Percentiles rank a stretch among this genome's conserved stretches.
Conservation (phyloP, 1,140 invertebrate species). For the Drosophila kepulauana region DNA sequence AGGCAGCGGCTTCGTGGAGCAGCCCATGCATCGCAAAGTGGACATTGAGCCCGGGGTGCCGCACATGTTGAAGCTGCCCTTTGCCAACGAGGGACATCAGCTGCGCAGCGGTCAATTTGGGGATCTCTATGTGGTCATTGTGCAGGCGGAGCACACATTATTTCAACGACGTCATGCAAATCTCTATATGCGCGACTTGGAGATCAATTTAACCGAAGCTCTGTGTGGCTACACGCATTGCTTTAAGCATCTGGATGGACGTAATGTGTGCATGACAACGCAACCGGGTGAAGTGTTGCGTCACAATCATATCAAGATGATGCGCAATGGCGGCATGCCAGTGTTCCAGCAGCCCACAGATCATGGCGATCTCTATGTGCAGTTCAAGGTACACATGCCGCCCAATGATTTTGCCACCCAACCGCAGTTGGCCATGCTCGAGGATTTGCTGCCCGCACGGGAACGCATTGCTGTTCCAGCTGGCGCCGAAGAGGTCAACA, state of each 20-base stretch:
- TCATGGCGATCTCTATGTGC: constrained; percentile 94
- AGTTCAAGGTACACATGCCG: constrained; percentile 94
- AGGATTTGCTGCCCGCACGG: constrained; percentile 89
- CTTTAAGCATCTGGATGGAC: constrained; percentile 93
- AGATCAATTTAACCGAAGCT: constrained; percentile 93
- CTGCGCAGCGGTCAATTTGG: constrained; percentile 93
- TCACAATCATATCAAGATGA: constrained; percentile 92
- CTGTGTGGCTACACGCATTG: constrained; percentile 95
- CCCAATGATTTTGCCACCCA: constrained; percentile 91
- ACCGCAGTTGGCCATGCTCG: constrained; percentile 89
- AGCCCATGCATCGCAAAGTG: constrained; percentile 94
- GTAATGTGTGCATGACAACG: constrained; percentile 90
- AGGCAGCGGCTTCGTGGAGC: constrained; percentile 92
- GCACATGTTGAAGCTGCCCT: constrained; percentile 94
- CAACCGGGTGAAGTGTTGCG: constrained; percentile 91
- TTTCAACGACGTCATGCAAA: constrained; percentile 92
- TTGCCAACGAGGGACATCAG: constrained; percentile 96
- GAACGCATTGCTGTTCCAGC: constrained; percentile 89
- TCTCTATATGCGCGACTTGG: constrained; percentile 90
- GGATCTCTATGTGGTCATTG: constrained; percentile 95
- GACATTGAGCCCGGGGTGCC: constrained; percentile 96
- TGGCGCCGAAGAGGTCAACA: constrained; percentile 93
- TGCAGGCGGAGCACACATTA: constrained; percentile 91
- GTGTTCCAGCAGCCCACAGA: constrained; percentile 92
- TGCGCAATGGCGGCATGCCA: constrained; percentile 96